Evolutionary conservation across 2,888 invertebrate species (phyloP), one percentile per base, ranked within the genome.

Genomic region (Drosophila mayaguana): DNA sequence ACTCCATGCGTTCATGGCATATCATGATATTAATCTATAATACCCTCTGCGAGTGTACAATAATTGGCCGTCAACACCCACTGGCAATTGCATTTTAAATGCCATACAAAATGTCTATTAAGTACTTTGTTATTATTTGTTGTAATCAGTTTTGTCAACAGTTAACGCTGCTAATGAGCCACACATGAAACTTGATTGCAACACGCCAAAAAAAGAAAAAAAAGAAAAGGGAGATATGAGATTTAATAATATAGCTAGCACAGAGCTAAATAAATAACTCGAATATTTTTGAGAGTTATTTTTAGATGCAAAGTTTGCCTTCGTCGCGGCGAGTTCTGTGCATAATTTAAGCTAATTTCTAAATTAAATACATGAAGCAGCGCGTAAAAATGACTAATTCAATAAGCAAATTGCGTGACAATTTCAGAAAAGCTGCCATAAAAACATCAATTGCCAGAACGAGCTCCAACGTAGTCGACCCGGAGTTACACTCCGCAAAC

Each of bases 331-430:
- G 45, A n/a, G 11, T 22, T 22, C 36, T 60, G 60, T 16, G 76
- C 82, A 81, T 77, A 77, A 82, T 68, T 82, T 72, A 57, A 73
- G 72, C 73, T 89, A 88, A 89, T 87, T 85, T 75, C 16, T 63
- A 71, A 80, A 70, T 68, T 71, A 88, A 84, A 81, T 74, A 77
- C 63, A 43, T 63, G 46, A 57, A 51, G 48, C 43, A 45, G 56
- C 28, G 46, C 61, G 36, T 25, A 57, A 55, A 43, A 53, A 65
- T 65, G 57, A 61, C 46, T 63, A 75, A 81, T 66, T 78, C 66
- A 25, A 75, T 80, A 68, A 67, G 64, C 81, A 86, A 88, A 81
- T 68, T 81, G 64, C 48, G 50, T 28, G 68, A 36, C 75, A 6
- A 9, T 38, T 38, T 43, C 11, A 18, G 55, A 40, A 40, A 53